phyloP scores from a whole-genome alignment of 2,797 vertebrate species.

The Sebastolobus altivelis region DNA sequence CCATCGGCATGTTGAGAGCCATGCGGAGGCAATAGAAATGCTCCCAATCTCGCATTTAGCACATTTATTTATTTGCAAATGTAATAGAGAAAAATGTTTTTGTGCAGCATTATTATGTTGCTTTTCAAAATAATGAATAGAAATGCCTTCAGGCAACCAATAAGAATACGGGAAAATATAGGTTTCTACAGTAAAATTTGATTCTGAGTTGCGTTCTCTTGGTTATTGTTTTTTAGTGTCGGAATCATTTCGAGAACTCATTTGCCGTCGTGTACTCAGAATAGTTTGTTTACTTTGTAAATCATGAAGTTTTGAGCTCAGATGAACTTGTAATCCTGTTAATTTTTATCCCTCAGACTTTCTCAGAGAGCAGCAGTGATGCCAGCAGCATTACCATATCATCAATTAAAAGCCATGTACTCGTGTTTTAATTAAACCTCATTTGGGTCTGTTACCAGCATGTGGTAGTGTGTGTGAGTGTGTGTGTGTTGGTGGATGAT shows the following conservation, averaged over 20 bases:
- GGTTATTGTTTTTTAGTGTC: not conserved
- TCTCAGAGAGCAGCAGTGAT: conserved; percentile 44
- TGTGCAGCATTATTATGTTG: no score
- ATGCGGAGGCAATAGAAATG: no score
- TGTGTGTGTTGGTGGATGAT: conserved; percentile 19
- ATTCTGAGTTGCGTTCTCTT: not conserved
- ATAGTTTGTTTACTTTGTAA: conserved; percentile 47
- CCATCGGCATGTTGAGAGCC: no score
- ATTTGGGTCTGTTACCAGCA: conserved; percentile 54
- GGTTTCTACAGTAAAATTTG: no score
- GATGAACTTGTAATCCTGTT: conserved; percentile 63
- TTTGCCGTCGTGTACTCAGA: not conserved
- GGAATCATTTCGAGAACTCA: not conserved
- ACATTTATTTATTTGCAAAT: no score
- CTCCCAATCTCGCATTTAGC: no score
- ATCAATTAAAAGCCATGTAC: conserved; percentile 67
- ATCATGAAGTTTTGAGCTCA: conserved; percentile 43
- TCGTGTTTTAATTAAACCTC: conserved; percentile 70
- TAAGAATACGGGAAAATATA: no score
- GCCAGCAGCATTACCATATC: conserved; percentile 65
- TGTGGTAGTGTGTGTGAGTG: conserved; percentile 25
- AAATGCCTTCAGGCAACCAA: no score
- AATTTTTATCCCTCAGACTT: conserved; percentile 41
- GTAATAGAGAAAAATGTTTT: no score
- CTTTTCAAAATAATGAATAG: no score